Base-by-base conservation (phyloP, 2,797 vertebrate species). In the Artibeus lituratus region DNA sequence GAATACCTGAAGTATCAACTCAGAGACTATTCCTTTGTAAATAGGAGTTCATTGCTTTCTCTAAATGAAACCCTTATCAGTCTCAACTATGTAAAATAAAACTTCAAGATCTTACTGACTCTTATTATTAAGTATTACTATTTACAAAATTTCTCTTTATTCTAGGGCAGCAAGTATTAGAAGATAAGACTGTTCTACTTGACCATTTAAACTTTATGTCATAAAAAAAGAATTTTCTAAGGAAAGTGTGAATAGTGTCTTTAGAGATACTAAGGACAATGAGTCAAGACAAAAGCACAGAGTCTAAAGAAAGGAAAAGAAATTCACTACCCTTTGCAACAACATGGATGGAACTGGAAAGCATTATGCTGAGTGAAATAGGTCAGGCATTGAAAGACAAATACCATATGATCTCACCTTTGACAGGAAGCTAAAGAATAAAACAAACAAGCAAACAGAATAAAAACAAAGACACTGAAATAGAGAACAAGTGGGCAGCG, bases 161-260 rank as follows among this genome's bases (percentile, higher is more conserved):
- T 92, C 55, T 83, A 49, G 90, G 47, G 94, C 84, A 32, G 53
- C 42, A 94, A 84, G 35, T 80, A 92, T 77, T 94, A 90, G 7
- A 91, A 62, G 4, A 90, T 51, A 96, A 94, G 10, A 65, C 2
- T 6, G 90, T 92, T 97, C 35, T 76, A 96, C 85, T 39, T 86
- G 29, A 70, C 12, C 29, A 88, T 1, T 39, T 83, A 73, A 94
- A 59, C 4, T 53, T 88, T 92, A 67, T 90, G 37, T 15, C 47
- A 77, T 29, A 26, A 73, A 57, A 86, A 86, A 93, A 32, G 10
- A 87, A 83, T 91, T 93, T 95, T 87, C 78, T 91, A 92, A 92
- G 82, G 47, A 73, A 73, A 93, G 19, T 49, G 3, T 86, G 15
- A 85, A 92, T 5, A 85, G 19, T 82, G 22, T 87, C 35, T 94